Evolutionary conservation across 2,888 invertebrate species (phyloP).

Genomic region (Morpho deidamia): DNA sequence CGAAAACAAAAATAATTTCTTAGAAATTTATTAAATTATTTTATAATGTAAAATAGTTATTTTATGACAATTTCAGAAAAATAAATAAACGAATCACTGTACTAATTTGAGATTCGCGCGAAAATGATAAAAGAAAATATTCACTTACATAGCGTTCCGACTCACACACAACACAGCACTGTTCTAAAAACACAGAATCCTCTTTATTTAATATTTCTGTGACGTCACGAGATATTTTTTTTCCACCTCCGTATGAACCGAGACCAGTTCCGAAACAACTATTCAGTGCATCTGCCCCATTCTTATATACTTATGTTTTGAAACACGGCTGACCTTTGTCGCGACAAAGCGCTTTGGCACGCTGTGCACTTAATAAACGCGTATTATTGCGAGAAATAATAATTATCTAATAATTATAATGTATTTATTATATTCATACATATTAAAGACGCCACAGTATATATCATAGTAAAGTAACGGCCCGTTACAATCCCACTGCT

Average conservation of each 20-base stretch:
- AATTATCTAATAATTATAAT: no score
- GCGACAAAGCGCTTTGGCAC: conserved; percentile 1
- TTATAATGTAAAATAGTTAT: no score
- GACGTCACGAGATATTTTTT: conserved; percentile 18
- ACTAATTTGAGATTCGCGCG: not conserved
- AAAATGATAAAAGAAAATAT: conserved; percentile 11
- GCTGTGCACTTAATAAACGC: not conserved
- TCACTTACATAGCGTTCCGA: conserved; percentile 19
- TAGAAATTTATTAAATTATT: no score
- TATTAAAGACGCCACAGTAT: no score
- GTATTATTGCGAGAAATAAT: no score
- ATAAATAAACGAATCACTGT: conserved; percentile 2
- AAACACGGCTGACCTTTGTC: conserved; percentile 17
- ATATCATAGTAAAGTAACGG: no score
- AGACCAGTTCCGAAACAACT: conserved; percentile 14
- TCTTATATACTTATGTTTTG: conserved; percentile 24
- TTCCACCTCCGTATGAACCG: conserved; percentile 12
- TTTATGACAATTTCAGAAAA: no score
- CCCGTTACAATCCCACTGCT: no score
- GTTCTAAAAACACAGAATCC: conserved; percentile 10
- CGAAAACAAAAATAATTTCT: no score
- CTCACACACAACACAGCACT: conserved; percentile 25
- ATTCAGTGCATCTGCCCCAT: conserved; percentile 10
- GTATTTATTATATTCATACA: no score
- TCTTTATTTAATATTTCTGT: conserved; percentile 17